Conservation (phyloP, 2,888 invertebrate species). For the Callyntrura sp. region DNA sequence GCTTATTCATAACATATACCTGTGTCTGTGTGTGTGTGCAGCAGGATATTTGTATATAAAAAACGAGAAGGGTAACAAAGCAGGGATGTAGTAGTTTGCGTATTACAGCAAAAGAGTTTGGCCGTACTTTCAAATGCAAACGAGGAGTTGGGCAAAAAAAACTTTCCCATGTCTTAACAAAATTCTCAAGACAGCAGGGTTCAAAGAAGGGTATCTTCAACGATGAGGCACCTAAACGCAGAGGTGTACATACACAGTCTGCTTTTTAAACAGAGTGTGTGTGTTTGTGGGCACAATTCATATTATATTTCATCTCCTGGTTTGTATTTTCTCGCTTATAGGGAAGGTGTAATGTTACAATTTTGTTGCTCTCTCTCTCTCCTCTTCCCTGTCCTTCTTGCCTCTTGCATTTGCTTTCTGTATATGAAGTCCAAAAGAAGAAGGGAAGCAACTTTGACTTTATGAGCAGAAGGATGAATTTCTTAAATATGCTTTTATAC, state of each 20-base stretch:
- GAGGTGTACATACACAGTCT: neutral
- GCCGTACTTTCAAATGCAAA: neutral
- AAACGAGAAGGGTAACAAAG: no score
- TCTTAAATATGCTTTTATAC: slow-evolving; percentile 25
- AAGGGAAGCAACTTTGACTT: neutral
- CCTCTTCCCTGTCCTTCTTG: no score
- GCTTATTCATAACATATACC: neutral
- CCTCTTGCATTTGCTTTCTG: no score
- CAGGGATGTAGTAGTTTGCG: no score
- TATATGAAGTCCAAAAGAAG: no score
- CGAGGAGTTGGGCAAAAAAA: slow-evolving; percentile 49
- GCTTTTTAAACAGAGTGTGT: neutral
- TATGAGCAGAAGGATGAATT: slow-evolving; percentile 22
- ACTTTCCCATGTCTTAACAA: slow-evolving; percentile 77
- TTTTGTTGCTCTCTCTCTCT: neutral
- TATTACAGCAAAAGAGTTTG: neutral
- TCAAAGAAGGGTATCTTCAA: neutral
- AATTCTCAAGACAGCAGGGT: slow-evolving; percentile 31
- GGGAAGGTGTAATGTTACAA: slow-evolving; percentile 32
- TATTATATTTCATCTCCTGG: slow-evolving; percentile 5
- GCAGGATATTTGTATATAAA: no score
- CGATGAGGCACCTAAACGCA: slow-evolving; percentile 12
- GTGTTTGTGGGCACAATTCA: neutral
- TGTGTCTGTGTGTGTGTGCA: no score
- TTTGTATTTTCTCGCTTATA: slow-evolving; percentile 1